Percentiles rank a stretch among this genome's conserved stretches.
These are phyloP conservation scores for Danio choprae DNA, from an alignment of 2,797 vertebrate genomes.

Conservation along the genomic window DNA sequence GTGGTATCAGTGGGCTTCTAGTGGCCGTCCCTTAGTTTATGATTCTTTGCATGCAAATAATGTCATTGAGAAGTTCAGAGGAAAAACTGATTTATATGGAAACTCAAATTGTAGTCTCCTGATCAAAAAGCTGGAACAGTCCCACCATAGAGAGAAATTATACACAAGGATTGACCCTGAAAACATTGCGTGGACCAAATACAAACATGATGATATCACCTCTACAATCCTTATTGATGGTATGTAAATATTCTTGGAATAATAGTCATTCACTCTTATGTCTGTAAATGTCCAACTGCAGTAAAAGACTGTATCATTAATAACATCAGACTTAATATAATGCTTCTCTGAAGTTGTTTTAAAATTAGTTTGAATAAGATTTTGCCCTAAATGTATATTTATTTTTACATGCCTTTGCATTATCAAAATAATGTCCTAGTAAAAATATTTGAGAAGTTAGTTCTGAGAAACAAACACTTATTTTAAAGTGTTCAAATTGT, in stretches of 20 bases:
- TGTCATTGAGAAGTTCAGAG: constrained; percentile 37
- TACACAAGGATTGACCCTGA: constrained; percentile 57
- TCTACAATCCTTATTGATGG: constrained; percentile 48
- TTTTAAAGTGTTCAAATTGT: not conserved
- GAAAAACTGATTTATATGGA: constrained; percentile 66
- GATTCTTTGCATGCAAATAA: too few species aligned
- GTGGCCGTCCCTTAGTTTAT: too few species aligned
- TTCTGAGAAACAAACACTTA: not conserved
- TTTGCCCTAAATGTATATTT: not conserved
- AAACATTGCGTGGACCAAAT: too few species aligned
- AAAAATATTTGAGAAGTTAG: not conserved
- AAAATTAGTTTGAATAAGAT: not conserved
- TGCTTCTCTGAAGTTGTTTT: not conserved
- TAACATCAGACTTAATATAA: not conserved
- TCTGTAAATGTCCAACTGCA: not conserved
- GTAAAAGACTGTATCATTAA: not conserved
- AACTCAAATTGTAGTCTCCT: constrained; percentile 62
- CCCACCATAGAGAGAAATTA: constrained; percentile 60
- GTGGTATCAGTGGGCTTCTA: too few species aligned
- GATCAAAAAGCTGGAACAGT: constrained; percentile 44
- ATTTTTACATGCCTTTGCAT: not conserved
- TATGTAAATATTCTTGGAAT: constrained; percentile 28
- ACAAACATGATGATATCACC: too few species aligned
- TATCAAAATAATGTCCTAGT: not conserved
- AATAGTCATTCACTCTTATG: constrained; percentile 1